Evolutionary conservation across 2,797 vertebrate genomes (phyloP).

Genomic region (Argyrosomus regius): DNA sequence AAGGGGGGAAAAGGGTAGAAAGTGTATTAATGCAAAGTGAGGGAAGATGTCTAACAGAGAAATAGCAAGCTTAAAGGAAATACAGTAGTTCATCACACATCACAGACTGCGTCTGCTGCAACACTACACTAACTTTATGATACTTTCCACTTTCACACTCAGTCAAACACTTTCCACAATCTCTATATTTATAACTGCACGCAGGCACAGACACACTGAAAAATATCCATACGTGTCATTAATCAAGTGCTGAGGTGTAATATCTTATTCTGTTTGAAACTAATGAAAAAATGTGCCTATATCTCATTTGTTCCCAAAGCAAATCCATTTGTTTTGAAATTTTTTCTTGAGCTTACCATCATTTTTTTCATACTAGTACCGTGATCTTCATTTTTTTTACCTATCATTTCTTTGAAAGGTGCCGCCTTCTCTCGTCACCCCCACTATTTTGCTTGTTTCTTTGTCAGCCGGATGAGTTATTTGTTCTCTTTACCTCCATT

Average conservation of each 20-base stretch:
- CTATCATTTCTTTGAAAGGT: constrained; percentile 33
- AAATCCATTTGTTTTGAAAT: constrained; percentile 38
- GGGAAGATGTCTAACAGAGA: constrained; percentile 30
- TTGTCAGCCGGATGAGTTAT: constrained; percentile 33
- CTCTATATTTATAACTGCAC: constrained; percentile 49
- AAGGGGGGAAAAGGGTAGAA: background rate
- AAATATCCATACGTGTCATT: constrained; percentile 49
- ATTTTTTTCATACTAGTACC: background rate
- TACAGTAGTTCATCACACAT: constrained; percentile 38
- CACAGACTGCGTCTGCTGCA: constrained; percentile 33
- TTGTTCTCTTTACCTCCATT: constrained; percentile 8
- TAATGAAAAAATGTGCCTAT: constrained; percentile 36
- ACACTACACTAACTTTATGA: constrained; percentile 67
- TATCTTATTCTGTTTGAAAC: constrained; percentile 35
- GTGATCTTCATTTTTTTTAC: constrained; percentile 16
- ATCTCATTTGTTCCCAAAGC: constrained; percentile 46
- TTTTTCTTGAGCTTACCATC: background rate
- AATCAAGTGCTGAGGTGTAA: constrained; percentile 58
- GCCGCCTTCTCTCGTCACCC: constrained; percentile 16
- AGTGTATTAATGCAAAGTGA: constrained; percentile 4
- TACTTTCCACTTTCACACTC: constrained; percentile 69
- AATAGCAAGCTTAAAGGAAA: constrained; percentile 22
- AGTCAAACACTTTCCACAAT: constrained; percentile 54
- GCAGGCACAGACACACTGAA: constrained; percentile 25
- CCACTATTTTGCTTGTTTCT: background rate